Base-by-base conservation (phyloP, 2,797 vertebrate genomes). In the Knipowitschia caucasica region DNA sequence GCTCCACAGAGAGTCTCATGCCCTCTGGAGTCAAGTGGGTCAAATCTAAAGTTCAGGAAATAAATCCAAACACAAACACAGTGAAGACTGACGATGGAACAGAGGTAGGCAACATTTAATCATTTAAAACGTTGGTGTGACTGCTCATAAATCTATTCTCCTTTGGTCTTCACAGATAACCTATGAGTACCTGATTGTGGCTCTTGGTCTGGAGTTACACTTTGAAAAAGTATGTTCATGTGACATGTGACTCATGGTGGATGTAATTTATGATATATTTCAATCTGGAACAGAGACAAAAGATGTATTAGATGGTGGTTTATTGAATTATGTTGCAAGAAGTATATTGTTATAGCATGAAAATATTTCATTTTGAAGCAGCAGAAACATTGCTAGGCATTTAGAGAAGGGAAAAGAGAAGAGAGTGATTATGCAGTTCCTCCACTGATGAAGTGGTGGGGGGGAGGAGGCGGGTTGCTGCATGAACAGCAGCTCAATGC, bases 131-230 rank as follows among this genome's bases (percentile, higher is more conserved):
- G 24, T 11, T 26, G 6, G n/a, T 11, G 8, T 44, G 34, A 36
- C 34, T 7, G 15, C 35, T 10, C 1, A 10, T 8, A 18, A 10
- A 17, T 27, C n/a, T 44, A 9, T 18, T 20, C 21, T 53, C 3
- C 53, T n/a, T 51, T 46, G 54, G 38, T 25, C 7, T 63, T 36
- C 81, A 45, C 81, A 99, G 97, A 86, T 99, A 60, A 90, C 92
- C 33, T 99, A 99, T 75, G 94, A 93, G 63, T 99, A 98, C 74
- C 81, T 99, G 82, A 95, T 99, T 63, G 92, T 99, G 70, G 95
- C 95, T 43, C 91, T 99, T 30, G 97, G 97, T 51, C 82, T 99
- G 59, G 89, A 93, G 75, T 88, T 99, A 33, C 92, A 96, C 68
- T 99, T 89, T 59, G 93, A 96, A 62, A 96, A 93, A 94, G 97